These are phyloP conservation scores for Saccopteryx leptura DNA, from an alignment of 2,113 vertebrate species.

Conservation along the genomic window DNA sequence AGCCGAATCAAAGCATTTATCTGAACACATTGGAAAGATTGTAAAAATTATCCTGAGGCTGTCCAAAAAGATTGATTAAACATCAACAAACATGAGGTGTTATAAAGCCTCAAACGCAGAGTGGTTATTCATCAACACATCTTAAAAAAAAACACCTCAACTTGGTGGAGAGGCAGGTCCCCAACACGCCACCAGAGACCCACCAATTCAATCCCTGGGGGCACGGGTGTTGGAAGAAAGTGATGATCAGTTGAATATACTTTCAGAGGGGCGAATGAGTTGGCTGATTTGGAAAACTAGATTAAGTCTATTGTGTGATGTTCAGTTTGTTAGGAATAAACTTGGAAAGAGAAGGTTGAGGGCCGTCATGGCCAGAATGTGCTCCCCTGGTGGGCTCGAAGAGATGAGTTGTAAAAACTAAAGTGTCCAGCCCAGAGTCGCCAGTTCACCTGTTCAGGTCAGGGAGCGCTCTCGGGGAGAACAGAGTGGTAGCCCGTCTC, in stretches of 20 bases:
- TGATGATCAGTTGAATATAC: constrained; percentile 49
- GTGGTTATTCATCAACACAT: constrained; percentile 68
- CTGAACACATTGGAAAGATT: neutral
- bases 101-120: neutral
- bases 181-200: neutral
- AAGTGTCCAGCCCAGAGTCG: neutral
- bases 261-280: constrained; percentile 17
- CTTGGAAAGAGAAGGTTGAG: neutral
- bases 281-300: constrained; percentile 8
- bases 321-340: neutral
- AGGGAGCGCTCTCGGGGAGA: neutral
- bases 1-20: neutral
- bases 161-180: constrained; percentile 47
- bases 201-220: neutral
- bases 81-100: neutral
- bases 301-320: neutral
- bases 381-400: neutral
- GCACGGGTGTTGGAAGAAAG: neutral
- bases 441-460: neutral
- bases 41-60: neutral
- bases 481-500: neutral
- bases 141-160: neutral
- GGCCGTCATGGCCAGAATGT: neutral
- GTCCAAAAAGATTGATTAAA: constrained; percentile 5
- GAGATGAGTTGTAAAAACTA: neutral